Percentiles rank a stretch among this genome's conserved stretches.
Conservation (phyloP, 2,797 vertebrate genomes). For the Atherinosoma microstoma region DNA sequence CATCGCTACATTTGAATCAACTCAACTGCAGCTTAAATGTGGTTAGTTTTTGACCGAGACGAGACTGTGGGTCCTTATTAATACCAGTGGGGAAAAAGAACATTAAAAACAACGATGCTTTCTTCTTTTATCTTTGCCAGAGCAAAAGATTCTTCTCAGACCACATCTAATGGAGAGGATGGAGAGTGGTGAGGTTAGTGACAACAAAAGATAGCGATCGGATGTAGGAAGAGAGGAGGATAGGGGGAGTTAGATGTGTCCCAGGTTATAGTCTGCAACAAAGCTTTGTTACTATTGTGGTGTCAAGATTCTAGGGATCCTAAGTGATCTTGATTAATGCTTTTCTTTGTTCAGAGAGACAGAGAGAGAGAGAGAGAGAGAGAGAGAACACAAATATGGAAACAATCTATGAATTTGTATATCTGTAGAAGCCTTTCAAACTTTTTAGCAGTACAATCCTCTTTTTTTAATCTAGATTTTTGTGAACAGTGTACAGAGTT, state of each 20-base stretch:
- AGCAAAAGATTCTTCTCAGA: constrained; percentile 28
- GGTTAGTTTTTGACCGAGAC: constrained; percentile 32
- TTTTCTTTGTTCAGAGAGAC: background rate
- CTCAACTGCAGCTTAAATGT: constrained; percentile 32
- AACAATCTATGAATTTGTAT: constrained; percentile 16
- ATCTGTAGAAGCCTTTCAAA: background rate
- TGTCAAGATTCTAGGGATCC: constrained; percentile 30
- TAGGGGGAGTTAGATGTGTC: constrained; percentile 9
- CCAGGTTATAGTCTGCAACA: constrained; percentile 41
- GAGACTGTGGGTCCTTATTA: constrained; percentile 23
- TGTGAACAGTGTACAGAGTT: background rate
- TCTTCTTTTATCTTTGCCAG: constrained; percentile 32
- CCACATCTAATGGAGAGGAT: constrained; percentile 52
- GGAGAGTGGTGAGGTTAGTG: constrained; percentile 4
- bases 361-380: background rate
- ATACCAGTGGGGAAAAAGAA: constrained; percentile 39
- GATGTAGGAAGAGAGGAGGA: background rate
- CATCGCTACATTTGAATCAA: constrained; percentile 25
- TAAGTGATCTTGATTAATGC: constrained; percentile 50
- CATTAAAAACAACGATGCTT: constrained; percentile 35
- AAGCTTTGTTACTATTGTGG: constrained; percentile 37
- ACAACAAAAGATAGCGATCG: background rate
- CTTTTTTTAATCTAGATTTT: background rate
- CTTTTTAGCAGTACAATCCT: background rate
- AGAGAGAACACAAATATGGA: background rate